These are phyloP conservation scores for Tragopan temminckii DNA, from an alignment of 2,797 vertebrate genomes.

Conservation along the genomic window DNA sequence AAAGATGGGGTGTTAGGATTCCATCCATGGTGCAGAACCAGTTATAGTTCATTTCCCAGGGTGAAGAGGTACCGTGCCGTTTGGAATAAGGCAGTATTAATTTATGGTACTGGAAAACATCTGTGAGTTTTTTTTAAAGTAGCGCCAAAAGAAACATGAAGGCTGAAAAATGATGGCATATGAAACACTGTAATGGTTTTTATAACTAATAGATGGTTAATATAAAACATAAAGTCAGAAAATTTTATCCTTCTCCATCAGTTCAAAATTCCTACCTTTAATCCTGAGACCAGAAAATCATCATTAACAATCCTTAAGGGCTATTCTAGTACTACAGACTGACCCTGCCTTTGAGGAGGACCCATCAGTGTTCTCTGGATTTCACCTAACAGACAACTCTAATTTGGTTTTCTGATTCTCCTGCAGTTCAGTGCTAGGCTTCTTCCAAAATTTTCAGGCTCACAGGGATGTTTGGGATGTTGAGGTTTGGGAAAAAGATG, in stretches of 20 bases:
- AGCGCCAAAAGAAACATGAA: neutral
- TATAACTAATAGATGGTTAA: neutral
- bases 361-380: neutral
- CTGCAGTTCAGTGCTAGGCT: neutral
- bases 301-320: neutral
- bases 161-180: neutral
- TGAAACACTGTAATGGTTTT: neutral
- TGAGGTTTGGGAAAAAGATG: neutral
- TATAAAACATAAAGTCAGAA: neutral
- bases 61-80: neutral
- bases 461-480: neutral
- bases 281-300: neutral
- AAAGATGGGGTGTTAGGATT: neutral
- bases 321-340: neutral
- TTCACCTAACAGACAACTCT: neutral
- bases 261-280: neutral
- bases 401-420: neutral
- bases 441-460: slow-evolving; percentile 2
- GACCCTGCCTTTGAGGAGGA: neutral
- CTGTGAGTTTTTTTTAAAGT: neutral
- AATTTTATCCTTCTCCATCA: neutral
- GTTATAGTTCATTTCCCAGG: neutral
- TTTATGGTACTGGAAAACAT: neutral
- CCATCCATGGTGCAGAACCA: neutral
- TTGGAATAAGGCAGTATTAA: neutral